Evolutionary conservation across 2,797 vertebrate species (phyloP).

Genomic region (Hypotaenidia okinawae): DNA sequence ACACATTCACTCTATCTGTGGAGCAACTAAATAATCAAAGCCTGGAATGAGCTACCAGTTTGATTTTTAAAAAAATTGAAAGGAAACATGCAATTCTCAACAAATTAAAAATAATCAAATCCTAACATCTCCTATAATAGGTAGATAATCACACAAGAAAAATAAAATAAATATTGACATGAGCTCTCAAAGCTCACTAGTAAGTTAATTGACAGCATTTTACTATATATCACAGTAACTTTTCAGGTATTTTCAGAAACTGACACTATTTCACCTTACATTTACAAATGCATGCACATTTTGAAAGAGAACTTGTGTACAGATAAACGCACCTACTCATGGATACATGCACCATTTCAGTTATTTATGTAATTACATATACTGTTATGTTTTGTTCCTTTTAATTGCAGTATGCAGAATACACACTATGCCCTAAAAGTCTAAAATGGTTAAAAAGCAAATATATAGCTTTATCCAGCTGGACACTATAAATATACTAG

Average conservation of each 20-base stretch:
- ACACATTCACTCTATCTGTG: neutral
- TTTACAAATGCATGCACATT: neutral
- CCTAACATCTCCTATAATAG: neutral
- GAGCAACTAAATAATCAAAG: neutral
- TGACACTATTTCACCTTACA: neutral
- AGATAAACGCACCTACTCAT: neutral
- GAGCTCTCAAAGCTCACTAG: neutral
- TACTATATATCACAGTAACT: neutral
- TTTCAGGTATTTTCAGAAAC: neutral
- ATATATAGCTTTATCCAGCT: neutral
- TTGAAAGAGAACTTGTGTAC: neutral
- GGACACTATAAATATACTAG: neutral
- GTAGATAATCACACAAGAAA: neutral
- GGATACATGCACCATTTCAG: neutral
- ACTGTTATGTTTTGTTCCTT: neutral
- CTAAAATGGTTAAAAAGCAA: neutral
- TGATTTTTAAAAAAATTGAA: neutral
- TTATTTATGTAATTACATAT: neutral
- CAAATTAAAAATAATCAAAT: neutral
- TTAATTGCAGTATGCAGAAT: neutral
- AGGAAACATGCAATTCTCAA: neutral
- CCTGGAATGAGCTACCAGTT: neutral
- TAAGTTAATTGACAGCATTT: neutral
- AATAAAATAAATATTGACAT: neutral
- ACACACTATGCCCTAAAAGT: neutral